Conservation (phyloP, 2,888 invertebrate genomes). For the Lucinisca nassula region DNA sequence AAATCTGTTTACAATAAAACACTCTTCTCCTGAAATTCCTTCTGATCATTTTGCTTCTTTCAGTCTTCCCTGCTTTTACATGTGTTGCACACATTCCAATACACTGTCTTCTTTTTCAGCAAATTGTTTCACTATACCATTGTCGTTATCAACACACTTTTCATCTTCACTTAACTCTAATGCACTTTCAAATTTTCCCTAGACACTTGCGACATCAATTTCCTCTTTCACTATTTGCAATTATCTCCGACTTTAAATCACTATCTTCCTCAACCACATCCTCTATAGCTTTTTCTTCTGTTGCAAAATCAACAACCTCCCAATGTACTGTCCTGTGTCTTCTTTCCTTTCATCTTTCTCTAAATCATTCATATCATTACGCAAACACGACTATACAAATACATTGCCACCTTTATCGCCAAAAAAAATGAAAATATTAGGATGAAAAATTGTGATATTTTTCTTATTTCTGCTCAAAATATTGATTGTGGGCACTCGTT, state of each 20-base stretch:
- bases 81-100: not conserved
- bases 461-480: no score
- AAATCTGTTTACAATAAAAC: not conserved
- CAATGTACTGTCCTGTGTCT: not conserved
- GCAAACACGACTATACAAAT: no score
- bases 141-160: not conserved
- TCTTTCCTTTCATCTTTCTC: not conserved
- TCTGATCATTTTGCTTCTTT: not conserved
- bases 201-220: no score
- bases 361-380: not conserved
- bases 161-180: no score
- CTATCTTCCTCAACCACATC: not conserved
- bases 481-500: no score
- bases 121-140: not conserved
- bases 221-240: no score
- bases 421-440: no score
- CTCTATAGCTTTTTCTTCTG: not conserved
- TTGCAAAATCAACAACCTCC: not conserved
- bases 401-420: no score
- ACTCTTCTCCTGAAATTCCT: not conserved
- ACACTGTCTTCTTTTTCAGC: not conserved
- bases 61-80: not conserved
- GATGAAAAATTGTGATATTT: no score
- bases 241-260: not conserved
- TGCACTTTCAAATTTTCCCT: no score